Percentiles rank a stretch among this genome's conserved stretches.
These are phyloP conservation scores for Vanessa cardui DNA, from an alignment of 2,888 invertebrate species.

Conservation along the genomic window DNA sequence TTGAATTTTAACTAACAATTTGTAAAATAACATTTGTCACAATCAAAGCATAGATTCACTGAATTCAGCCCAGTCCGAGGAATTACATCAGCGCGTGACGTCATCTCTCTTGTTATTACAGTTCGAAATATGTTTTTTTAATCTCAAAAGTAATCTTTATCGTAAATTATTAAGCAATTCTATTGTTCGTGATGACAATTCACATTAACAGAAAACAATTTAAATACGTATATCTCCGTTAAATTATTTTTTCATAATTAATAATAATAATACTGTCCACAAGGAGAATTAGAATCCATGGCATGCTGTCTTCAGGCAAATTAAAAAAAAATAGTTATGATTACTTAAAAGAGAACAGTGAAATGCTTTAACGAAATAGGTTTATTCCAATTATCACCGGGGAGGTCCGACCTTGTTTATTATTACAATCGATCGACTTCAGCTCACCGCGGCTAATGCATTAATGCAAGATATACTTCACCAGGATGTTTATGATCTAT, in stretches of 20 bases:
- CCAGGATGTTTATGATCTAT: conserved; percentile 46
- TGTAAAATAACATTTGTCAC: conserved; percentile 11
- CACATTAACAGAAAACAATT: not conserved
- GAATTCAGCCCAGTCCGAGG: not conserved
- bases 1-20: conserved; percentile 11
- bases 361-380: conserved; percentile 1
- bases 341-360: not conserved
- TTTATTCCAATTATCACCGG: conserved; percentile 23
- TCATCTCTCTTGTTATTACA: not conserved
- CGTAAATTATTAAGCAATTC: not conserved
- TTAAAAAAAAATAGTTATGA: not conserved
- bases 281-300: no score
- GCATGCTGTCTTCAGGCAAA: no score
- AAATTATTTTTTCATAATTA: not conserved
- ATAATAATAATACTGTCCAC: no score
- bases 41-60: conserved; percentile 8
- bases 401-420: conserved; percentile 50
- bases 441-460: conserved; percentile 51
- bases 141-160: not conserved
- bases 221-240: not conserved
- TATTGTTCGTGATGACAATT: not conserved
- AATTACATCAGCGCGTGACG: conserved; percentile 13
- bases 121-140: not conserved
- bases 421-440: conserved; percentile 50
- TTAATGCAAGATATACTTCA: conserved; percentile 51